Base-by-base conservation (phyloP, 2,888 invertebrate species). In the Drosophila stalkeri region DNA sequence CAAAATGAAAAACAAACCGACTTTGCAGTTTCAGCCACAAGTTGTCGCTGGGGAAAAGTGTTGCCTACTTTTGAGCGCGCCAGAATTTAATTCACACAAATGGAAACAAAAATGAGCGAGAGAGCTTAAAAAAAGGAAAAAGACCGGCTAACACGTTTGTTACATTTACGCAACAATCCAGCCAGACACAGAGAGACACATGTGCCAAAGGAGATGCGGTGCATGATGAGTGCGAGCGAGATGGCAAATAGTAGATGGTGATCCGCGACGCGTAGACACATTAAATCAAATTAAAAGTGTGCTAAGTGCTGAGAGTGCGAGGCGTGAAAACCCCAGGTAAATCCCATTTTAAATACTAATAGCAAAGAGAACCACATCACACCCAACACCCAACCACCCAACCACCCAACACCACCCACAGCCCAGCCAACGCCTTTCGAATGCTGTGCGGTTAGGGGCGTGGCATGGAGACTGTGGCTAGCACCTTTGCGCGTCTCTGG, bases 241-340 rank as follows among this genome's bases (percentile, higher is more conserved):
- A 49, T 37, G 63, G 64, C 61, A 68, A 60, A 67, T 52, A 18
- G 66, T 51, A 62, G 49, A 51, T 65, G 63, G 55, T 67, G 77
- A 70, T 54, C 72, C 64, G 75, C 72, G 82, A 81, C 89, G 86
- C 86, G 72, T 83, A 87, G 88, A 86, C 83, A 77, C 86, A 86
- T 89, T 89, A 90, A 90, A 89, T 89, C 90, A 89, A 89, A 89
- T 89, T 89, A 90, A 90, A 90, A 84, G 81, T 80, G 75, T 76
- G 81, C 81, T 77, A 85, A 86, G 75, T 78, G 77, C 75, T 60
- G 80, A 80, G 76, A 72, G 77, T 65, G 62, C 72, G 59, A 84
- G 79, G 84, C 82, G 82, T 78, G 81, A 86, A 87, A 85, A 85
- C 81, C 81, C 80, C 81, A 85, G 89, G 86, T 81, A 87, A 87